Base-by-base conservation (phyloP, 2,113 vertebrate genomes). In the Formicarius rufipectus region DNA sequence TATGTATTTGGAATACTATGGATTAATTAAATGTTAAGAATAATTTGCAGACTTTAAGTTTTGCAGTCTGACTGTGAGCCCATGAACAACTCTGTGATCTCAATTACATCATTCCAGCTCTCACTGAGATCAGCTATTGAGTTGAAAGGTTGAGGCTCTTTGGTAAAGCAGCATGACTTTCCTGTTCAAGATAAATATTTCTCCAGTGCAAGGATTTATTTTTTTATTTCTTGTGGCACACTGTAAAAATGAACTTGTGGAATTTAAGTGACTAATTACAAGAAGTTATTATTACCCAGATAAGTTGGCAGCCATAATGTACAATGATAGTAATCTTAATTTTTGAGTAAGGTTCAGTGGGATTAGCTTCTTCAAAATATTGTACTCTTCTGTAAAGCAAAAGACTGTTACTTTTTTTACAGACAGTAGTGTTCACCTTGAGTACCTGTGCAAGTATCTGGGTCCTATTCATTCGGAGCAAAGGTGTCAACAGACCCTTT, bases 131-230 rank as follows among this genome's bases (percentile, higher is more conserved):
- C 62, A 84, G 77, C 95, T 84, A 79, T 90, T 92, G 74, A 94
- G 95, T 92, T 94, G 88, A 92, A 96, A 96, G 76, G 44, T 53
- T 1, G 4, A 83, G 35, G 50, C 68, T 88, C 80, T 87, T 90
- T 45, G 50, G 80, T 88, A 81, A 94, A 94, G 53, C 96, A 96
- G 93, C 93, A 96, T 95, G 90, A 95, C 74, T 93, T 96, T 88
- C 93, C 93, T 93, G 88, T 81, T 90, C 58, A 87, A 89, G 83
- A 90, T 82, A 93, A 93, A 96, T 96, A 92, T 92, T 96, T 92
- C 83, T 96, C 45, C 73, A 93, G 66, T 18, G 22, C 73, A 82
- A 64, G 49, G 64, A 89, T 94, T 95, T 92, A 31, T 72, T 92
- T 90, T 87, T 93, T 90, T 89, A 59, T 84, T 97, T 93, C 66